These are phyloP conservation scores for Nomada fucata DNA, from an alignment of 2,888 invertebrate species.

Conservation along the genomic window DNA sequence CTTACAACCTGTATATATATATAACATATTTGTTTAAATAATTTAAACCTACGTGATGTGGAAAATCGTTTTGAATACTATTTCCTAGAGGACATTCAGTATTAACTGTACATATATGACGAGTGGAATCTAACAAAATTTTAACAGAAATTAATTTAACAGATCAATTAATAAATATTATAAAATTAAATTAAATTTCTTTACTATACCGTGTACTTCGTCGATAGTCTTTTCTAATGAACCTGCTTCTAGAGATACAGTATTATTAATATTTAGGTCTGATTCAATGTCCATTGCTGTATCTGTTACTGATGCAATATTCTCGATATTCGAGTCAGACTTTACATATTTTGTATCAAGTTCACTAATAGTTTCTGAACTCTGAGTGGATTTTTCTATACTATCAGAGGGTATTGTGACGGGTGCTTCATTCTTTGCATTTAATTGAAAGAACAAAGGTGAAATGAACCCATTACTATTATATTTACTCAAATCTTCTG, in stretches of 20 bases:
- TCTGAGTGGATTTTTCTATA: not conserved
- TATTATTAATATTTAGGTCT: constrained; percentile 8
- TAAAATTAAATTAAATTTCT: not conserved
- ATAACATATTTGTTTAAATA: constrained; percentile 5
- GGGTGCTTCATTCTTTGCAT: not conserved
- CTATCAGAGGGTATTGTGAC: not conserved
- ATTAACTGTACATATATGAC: constrained; percentile 37
- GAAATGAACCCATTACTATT: constrained; percentile 32
- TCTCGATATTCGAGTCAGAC: constrained; percentile 15
- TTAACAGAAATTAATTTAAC: constrained; percentile 13
- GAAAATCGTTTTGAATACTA: constrained; percentile 11
- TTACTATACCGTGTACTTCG: constrained; percentile 38
- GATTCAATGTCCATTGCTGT: constrained; percentile 16
- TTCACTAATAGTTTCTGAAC: not conserved
- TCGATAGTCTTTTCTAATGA: not conserved
- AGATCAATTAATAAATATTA: not conserved
- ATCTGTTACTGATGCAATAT: constrained; percentile 13
- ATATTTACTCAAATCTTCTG: constrained; percentile 28
- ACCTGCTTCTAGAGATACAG: constrained; percentile 17
- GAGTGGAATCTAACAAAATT: constrained; percentile 23
- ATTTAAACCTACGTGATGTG: constrained; percentile 42
- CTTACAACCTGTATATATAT: not conserved
- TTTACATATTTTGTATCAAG: constrained; percentile 40
- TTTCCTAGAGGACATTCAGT: constrained; percentile 35
- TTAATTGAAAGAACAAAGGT: not conserved